Conservation (phyloP, 2,888 invertebrate genomes). For the Leptopilina drosophilae region DNA sequence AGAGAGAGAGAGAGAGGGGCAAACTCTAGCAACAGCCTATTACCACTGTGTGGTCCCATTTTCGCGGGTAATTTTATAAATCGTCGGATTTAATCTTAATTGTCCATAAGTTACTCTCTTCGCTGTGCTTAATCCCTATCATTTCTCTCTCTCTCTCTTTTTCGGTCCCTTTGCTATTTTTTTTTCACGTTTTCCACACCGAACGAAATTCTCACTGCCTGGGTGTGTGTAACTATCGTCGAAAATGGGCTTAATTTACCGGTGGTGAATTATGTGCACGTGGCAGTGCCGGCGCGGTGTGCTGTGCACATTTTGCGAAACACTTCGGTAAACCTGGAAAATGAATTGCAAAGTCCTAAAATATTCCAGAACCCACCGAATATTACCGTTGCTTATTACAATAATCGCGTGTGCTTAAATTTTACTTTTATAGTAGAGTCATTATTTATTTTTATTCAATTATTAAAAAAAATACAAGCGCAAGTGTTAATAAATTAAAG, state of each 20-base stretch:
- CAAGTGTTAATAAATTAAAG: too few relatives aligned
- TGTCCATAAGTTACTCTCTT: slow-evolving; percentile 41
- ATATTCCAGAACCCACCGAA: slow-evolving; percentile 44
- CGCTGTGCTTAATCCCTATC: slow-evolving; percentile 34
- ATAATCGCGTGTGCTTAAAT: background rate
- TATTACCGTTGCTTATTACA: background rate
- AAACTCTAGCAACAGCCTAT: background rate
- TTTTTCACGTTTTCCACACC: slow-evolving; percentile 28
- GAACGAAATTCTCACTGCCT: slow-evolving; percentile 5
- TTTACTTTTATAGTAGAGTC: too few relatives aligned
- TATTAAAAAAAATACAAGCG: too few relatives aligned
- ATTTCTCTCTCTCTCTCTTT: slow-evolving; percentile 29
- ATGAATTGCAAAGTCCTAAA: slow-evolving; percentile 62
- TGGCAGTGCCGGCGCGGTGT: slow-evolving; percentile 41
- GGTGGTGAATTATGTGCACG: slow-evolving; percentile 63
- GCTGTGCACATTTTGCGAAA: slow-evolving; percentile 41
- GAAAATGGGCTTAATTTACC: slow-evolving; percentile 65
- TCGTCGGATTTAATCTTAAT: slow-evolving; percentile 39
- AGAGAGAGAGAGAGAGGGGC: too few relatives aligned
- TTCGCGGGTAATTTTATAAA: slow-evolving; percentile 34
- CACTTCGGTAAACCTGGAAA: slow-evolving; percentile 60
- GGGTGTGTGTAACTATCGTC: slow-evolving; percentile 29
- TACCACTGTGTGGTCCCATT: slow-evolving; percentile 7
- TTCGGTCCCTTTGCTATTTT: too few relatives aligned
- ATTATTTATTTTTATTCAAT: too few relatives aligned